These are phyloP conservation scores for Polydesmus complanatus DNA, from an alignment of 2,888 invertebrate genomes.

Conservation along the genomic window DNA sequence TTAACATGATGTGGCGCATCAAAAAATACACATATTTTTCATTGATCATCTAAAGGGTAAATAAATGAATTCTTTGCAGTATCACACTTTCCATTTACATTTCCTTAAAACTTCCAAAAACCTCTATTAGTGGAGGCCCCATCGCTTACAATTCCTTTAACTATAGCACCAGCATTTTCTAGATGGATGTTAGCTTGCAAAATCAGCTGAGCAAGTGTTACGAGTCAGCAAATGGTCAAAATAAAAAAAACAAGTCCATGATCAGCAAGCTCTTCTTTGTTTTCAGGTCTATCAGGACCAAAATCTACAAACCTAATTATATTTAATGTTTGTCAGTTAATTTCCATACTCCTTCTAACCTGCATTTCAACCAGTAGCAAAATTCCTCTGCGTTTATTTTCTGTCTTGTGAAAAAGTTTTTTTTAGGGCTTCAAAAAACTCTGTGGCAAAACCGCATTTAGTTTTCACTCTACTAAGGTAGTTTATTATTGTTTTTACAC, in stretches of 20 bases:
- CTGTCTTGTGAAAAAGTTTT: too few species aligned
- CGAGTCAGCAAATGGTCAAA: not conserved
- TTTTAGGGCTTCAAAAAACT: too few species aligned
- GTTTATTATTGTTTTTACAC: too few species aligned
- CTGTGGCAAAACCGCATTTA: too few species aligned
- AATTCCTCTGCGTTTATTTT: too few species aligned
- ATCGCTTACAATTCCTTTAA: not conserved
- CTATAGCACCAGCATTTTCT: slow-evolving; percentile 1
- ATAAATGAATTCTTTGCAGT: not conserved
- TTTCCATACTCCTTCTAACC: not conserved
- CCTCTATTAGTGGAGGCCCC: not conserved
- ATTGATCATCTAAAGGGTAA: not conserved
- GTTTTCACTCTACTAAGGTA: too few species aligned
- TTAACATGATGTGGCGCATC: slow-evolving; percentile 3
- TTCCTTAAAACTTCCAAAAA: not conserved
- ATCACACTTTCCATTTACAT: not conserved
- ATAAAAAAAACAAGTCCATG: not conserved
- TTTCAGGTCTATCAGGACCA: not conserved
- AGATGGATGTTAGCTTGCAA: not conserved
- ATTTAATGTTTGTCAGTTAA: not conserved
- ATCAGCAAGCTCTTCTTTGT: not conserved
- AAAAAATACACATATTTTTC: not conserved
- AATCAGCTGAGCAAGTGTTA: not conserved
- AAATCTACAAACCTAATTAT: not conserved
- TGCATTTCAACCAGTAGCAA: too few species aligned